Evolutionary conservation across 35 echinoderm and acorn worm species (phyloP), one percentile per base, ranked within the genome.

Genomic region (Ophiothrix spiculata): DNA sequence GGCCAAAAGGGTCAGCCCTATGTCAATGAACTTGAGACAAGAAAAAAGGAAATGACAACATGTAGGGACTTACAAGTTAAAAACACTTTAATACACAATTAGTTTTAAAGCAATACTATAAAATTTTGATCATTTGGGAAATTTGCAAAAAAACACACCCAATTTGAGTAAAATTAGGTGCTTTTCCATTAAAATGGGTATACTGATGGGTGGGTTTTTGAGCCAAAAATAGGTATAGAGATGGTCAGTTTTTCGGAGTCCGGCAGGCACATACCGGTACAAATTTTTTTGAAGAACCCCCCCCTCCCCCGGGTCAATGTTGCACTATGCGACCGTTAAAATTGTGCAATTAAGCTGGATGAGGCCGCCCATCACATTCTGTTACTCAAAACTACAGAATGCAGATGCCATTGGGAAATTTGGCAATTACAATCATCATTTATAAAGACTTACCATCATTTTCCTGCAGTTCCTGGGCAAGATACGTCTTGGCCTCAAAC

Each of bases 401-500:
- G 32, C 32, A 35, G 19, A 77, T n/a, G 35, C n/a, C n/a, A 77
- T 2, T 4, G 4, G 0, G 35, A 34, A 35, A 36, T 6, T 35
- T 77, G 32, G 35, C 13, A 15, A 77, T 31, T 31, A 35, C 19
- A 1, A 77, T 19, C 21, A 77, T 37, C 35, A 39, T 15, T 2
- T 19, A 21, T 11, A 85, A 38, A 85, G 25, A 85, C 37, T 63
- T 87, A 89, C 87, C 87, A 74, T 40, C 39, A 45, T 81, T 56
- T 75, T 19, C 64, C 6, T 73, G 37, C 29, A 38, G 31, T 73
- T 74, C 79, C 37, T 2, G 37, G 1, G 87, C 87, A 4, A 89
- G 87, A 33, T 81, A 49, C 73, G 80, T 80, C 76, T 78, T 75
- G 38, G 87, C 87, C 39, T 89, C 87, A 45, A 89, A 89, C 56